Percentiles rank a stretch among this genome's conserved stretches.
phyloP scores from a whole-genome alignment of 2,888 invertebrate species.

The Thera britannica region DNA sequence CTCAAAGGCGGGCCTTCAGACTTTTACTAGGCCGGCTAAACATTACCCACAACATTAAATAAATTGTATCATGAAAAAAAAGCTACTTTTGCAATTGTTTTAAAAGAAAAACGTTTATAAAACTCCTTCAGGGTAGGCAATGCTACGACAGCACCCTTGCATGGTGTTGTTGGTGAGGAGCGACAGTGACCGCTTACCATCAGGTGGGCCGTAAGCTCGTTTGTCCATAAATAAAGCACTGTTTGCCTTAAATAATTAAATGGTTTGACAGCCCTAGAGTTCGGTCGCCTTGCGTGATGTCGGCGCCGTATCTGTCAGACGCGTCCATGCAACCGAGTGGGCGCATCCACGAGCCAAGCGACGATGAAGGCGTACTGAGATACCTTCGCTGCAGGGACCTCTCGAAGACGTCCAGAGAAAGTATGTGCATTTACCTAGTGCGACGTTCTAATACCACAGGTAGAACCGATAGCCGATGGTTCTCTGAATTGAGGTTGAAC shows the following conservation, averaged over 20 bases:
- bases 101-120: too few species aligned
- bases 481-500: neutral
- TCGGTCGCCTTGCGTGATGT: constrained; percentile 55
- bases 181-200: too few species aligned
- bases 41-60: too few species aligned
- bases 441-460: neutral
- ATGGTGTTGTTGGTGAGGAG: too few species aligned
- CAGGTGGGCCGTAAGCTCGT: too few species aligned
- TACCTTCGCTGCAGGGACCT: constrained; percentile 48
- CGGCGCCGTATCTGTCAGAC: constrained; percentile 54
- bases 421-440: constrained; percentile 1
- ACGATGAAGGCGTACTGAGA: constrained; percentile 51
- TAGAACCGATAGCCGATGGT: neutral
- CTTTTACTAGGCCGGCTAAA: too few species aligned
- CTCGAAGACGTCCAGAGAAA: constrained; percentile 1
- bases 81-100: too few species aligned
- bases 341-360: constrained; percentile 34
- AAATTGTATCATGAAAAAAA: too few species aligned
- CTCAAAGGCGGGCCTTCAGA: too few species aligned
- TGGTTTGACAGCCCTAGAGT: constrained; percentile 49
- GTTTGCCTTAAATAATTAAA: neutral
- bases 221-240: too few species aligned
- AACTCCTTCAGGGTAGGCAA: too few species aligned
- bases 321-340: constrained; percentile 36
- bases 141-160: too few species aligned